Conservation (phyloP, 2,797 vertebrate genomes). For the Gymnopithys bicolor region DNA sequence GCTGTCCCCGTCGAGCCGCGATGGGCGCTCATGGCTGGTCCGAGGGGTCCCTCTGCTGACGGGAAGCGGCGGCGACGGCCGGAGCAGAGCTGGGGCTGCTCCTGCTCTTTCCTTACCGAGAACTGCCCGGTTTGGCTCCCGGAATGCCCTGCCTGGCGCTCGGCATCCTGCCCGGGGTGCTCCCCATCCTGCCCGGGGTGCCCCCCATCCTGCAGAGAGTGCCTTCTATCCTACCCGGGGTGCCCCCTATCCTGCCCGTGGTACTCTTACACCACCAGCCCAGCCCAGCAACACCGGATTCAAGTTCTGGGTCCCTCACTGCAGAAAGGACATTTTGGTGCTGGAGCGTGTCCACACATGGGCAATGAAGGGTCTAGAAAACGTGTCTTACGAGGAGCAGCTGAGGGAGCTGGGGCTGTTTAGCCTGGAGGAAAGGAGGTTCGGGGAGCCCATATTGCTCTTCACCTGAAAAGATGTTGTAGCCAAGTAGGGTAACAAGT, state of each 20-base stretch:
- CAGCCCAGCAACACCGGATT: background rate
- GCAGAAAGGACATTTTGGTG: rapidly evolving
- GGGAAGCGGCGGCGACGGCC: background rate
- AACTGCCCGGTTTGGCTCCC: background rate
- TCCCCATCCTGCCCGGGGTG: background rate
- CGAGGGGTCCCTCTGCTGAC: constrained; percentile 68
- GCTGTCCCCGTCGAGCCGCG: background rate
- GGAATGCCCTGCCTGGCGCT: background rate
- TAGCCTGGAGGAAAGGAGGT: background rate
- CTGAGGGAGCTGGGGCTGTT: background rate
- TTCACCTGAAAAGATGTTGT: background rate
- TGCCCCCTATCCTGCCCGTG: no score
- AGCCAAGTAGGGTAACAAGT: background rate
- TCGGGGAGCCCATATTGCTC: rapidly evolving
- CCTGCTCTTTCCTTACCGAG: rapidly evolving
- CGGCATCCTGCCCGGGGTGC: background rate
- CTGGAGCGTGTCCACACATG: background rate
- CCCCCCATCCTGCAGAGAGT: no score
- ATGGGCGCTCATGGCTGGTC: background rate
- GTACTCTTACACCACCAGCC: background rate
- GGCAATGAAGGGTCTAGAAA: background rate
- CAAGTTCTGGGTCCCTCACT: background rate
- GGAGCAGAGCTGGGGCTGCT: background rate
- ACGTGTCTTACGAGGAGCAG: background rate
- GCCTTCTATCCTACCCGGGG: no score